Evolutionary conservation across 2,888 invertebrate species (phyloP), one percentile per base, ranked within the genome.

Genomic region (Hirtodrosophila confusa): DNA sequence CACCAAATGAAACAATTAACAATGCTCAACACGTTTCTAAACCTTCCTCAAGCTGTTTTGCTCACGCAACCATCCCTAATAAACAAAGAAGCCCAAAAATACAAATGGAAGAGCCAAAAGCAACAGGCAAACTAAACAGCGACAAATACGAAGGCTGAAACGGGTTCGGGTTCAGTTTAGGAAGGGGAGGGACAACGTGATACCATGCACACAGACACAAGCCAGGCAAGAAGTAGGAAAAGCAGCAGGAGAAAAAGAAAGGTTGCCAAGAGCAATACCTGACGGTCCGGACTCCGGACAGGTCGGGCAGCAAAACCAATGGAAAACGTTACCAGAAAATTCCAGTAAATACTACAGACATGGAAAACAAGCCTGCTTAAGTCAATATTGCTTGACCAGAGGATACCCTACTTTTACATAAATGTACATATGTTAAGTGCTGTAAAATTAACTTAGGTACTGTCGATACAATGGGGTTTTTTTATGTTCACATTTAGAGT

Each of bases 321-420:
- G 45, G 60, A 74, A 68, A 66, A 55, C 47, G 66, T 66, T 69
- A 60, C 56, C 56, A 70, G 75, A 75, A 74, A 74, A 61, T 71
- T 37, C 62, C 48, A 44, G 51, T 50, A 55, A 39, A 65, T 61
- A 51, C 51, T 45, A 53, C 47, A 63, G 29, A 58, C 40, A 50
- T 48, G 41, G 45, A 51, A 73, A 27, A 27, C 27, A 27, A 27
- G 27, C 4, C 4, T 27, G 27, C 6, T 27, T 27, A 5, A 27
- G 4, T 27, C 4, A 27, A 27, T 27, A 27, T 4, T 27, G 27
- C 6, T 31, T 8, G 9, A 31, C 31, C 9, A 31, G 31, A 9
- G 7, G 31, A 31, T 31, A 31, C 31, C 9, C 31, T 31, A 6
- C 3, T 2, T 3, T 27, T 1, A 27, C 1, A 27, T 1, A 17